A percentile compares a stretch with the other conserved stretches of the same genome.
These are phyloP conservation scores for Falco novaeseelandiae DNA, from an alignment of 2,797 vertebrate species.

Conservation along the genomic window DNA sequence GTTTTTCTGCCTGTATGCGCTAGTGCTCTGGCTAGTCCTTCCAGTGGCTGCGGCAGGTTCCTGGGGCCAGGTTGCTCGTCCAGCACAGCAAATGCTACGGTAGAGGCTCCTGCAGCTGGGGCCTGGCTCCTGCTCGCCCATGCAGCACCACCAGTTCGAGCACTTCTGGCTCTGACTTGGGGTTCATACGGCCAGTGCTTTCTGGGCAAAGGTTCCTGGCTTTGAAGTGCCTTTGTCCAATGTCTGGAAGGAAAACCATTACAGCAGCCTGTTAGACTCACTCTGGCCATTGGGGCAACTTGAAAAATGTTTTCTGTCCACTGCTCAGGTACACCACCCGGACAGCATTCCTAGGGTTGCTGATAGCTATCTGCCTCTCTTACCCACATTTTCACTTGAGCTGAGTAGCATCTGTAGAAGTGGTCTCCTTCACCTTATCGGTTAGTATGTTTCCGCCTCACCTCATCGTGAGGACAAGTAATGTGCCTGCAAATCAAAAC, in stretches of 20 bases:
- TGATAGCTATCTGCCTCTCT: neutral
- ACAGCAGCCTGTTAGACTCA: neutral
- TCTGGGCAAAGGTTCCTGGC: neutral
- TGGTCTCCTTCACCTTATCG: neutral
- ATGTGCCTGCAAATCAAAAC: neutral
- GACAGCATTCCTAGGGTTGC: neutral
- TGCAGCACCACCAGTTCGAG: neutral
- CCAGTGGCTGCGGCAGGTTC: neutral
- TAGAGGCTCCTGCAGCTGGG: neutral
- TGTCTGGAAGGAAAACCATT: neutral
- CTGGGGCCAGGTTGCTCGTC: neutral
- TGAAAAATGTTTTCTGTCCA: neutral
- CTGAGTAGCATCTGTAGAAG: neutral
- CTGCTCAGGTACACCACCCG: neutral
- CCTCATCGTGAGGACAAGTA: neutral
- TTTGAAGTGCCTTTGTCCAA: rapidly evolving
- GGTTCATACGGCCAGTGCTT: neutral
- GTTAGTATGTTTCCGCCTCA: neutral
- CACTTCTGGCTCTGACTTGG: neutral
- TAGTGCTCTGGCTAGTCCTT: neutral
- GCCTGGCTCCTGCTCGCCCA: neutral
- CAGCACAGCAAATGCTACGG: neutral
- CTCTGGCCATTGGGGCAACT: neutral
- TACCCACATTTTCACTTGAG: neutral
- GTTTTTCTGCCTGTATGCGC: rapidly evolving